Evolutionary conservation across 2,113 vertebrate species (phyloP), one percentile per base, ranked within the genome.

Genomic region (Amphiprion percula): DNA sequence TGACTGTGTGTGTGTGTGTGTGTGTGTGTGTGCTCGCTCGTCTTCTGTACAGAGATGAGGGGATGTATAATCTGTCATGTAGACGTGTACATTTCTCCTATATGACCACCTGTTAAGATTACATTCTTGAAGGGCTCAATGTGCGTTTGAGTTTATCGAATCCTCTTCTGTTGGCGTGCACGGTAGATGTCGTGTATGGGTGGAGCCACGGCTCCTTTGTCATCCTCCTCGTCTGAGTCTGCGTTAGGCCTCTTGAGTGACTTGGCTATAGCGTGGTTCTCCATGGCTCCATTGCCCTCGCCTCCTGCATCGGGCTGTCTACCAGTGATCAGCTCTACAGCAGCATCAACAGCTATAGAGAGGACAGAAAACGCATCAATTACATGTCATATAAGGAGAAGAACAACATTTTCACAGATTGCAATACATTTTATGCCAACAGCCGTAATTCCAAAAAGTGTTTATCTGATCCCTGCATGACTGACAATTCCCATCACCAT

Each of bases 101-200:
- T 61, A 64, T 16, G 58, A 77, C 72, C 63, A 60, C 30, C 74
- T 75, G 78, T 61, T 74, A 71, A 74, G 68, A 74, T 79, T 83
- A 91, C 91, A 91, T 92, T 92, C 91, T 87, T 39, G 28, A 66
- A 69, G 58, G 63, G 47, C 82, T 83, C 52, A 53, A 23, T 4
- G 54, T 60, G 68, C 56, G 64, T 59, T 53, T 41, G 10, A 11
- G 24, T 90, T 97, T 95, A 99, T 94, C 98, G 97, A 90, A 99
- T 99, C 86, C 98, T 96, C 89, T 99, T 99, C 91, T 99, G 98
- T 90, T 99, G 98, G 39, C 98, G 95, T 0, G 98, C 95, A 71
- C 98, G 96, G 94, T 99, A 99, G 87, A 99, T 99, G 94, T 99
- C 98, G 1, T 99, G 97, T 68, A 99, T 95, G 0, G 98, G 98